phyloP scores from a whole-genome alignment of 2,888 invertebrate species.

The Pogonocherus hispidulus region DNA sequence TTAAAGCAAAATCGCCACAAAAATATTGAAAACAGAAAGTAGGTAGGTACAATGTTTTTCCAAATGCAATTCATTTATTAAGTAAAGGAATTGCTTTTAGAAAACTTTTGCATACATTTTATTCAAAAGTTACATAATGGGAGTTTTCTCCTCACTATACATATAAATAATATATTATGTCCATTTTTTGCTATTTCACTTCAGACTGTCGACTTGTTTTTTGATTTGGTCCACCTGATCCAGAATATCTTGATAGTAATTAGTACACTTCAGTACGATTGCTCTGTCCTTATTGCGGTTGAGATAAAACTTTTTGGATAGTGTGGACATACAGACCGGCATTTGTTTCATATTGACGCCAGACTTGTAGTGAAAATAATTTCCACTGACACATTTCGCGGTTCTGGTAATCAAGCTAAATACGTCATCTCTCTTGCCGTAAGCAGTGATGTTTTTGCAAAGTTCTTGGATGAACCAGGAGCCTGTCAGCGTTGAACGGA shows the following conservation, averaged over 20 bases:
- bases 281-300: conserved; percentile 60
- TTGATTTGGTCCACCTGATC: conserved; percentile 24
- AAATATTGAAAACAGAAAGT: too few relatives aligned
- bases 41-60: too few relatives aligned
- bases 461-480: conserved; percentile 66
- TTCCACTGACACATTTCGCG: conserved; percentile 61
- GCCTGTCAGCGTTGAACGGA: conserved; percentile 54
- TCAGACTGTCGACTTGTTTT: conserved; percentile 2
- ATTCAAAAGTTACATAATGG: too few relatives aligned
- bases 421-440: conserved; percentile 63
- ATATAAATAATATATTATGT: too few relatives aligned
- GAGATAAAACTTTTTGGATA: conserved; percentile 62
- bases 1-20: too few relatives aligned
- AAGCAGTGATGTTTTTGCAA: conserved; percentile 60
- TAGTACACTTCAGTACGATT: conserved; percentile 31
- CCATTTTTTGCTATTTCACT: too few relatives aligned
- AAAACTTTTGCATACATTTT: too few relatives aligned
- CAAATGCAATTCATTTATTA: too few relatives aligned
- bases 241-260: conserved; percentile 31
- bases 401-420: conserved; percentile 60
- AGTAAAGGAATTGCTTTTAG: too few relatives aligned
- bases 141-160: too few relatives aligned
- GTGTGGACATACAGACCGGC: conserved; percentile 62
- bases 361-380: conserved; percentile 50
- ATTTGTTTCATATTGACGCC: conserved; percentile 55